These are phyloP conservation scores for Maniola hyperantus DNA, from an alignment of 2,888 invertebrate genomes.

Conservation along the genomic window DNA sequence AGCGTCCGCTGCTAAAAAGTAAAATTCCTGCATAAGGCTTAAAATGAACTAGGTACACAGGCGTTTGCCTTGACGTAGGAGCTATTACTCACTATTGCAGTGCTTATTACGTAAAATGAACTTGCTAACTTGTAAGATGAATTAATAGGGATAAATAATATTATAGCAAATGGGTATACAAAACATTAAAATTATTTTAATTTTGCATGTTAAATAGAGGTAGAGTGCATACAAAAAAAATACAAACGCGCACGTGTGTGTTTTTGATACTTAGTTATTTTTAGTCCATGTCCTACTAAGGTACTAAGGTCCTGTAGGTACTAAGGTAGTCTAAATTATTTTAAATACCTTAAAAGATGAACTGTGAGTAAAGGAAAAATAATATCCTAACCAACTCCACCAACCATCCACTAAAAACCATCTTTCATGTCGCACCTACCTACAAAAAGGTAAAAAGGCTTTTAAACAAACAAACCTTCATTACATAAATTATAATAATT, in stretches of 20 bases:
- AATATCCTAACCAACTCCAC: too few species aligned
- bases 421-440: neutral
- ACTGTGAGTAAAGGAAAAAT: too few species aligned
- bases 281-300: too few species aligned
- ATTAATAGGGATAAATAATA: neutral
- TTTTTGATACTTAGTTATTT: too few species aligned
- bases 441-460: too few species aligned
- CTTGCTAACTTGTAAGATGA: neutral
- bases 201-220: neutral
- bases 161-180: neutral
- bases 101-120: constrained; percentile 15
- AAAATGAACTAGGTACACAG: constrained; percentile 9
- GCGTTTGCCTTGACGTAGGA: constrained; percentile 11
- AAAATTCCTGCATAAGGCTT: neutral
- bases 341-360: too few species aligned
- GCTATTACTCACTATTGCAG: neutral
- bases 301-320: too few species aligned
- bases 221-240: too few species aligned
- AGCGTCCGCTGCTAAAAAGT: neutral
- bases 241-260: too few species aligned
- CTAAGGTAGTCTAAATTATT: too few species aligned
- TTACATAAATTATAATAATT: constrained; percentile 22
- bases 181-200: neutral
- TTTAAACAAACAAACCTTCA: neutral
- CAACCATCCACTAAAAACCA: too few species aligned